Evolutionary conservation across 2,888 invertebrate species (phyloP), one percentile per base, ranked within the genome.

Genomic region (Polydrusus tereticollis): DNA sequence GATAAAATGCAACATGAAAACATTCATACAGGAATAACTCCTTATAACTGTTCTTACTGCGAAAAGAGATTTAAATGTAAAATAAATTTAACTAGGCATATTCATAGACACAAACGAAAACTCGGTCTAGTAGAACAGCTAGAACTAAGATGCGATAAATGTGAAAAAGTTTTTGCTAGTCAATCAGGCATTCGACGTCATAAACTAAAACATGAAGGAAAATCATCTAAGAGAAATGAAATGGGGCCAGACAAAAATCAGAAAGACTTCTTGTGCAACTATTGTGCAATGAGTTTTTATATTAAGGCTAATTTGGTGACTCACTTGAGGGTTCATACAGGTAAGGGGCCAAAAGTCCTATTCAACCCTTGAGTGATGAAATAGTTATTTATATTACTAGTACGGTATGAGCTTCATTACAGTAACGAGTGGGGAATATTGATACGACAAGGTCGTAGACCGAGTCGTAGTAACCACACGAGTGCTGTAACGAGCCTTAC

Each of bases 141-240:
- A 6, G 16, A 26, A 29, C 14, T 52, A 16, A 29, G 7, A 29
- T 26, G 52, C 8, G 16, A 52, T 8, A 29, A 26, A 52, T 52
- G 52, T 23, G 29, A 52, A n/a, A 52, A 29, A 29, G 52, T 52
- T 6, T 52, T 52, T 29, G 52, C 52, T 26, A 52, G 52, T 52
- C 52, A 16, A 52, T 52, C 52, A 16, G 26, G 52, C 1, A 29
- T 52, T 29, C 26, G 16, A 1, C n/a, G 16, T 21, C 29, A 52
- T 52, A 38, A 59, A 59, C 18, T 59, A 16, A 59, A 21, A 16
- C 59, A 59, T 41, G 59, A 59, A 23, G 59, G 41, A 14, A 59
- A 59, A 36, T 5, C 12, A 59, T 12, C 1, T n/a, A 59, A 14
- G 29, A 52, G 29, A 29, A n/a, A 26, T 29, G 26, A 26, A 26